These are phyloP conservation scores for Pogonophryne albipinna DNA, from an alignment of 2,797 vertebrate species.

Conservation along the genomic window DNA sequence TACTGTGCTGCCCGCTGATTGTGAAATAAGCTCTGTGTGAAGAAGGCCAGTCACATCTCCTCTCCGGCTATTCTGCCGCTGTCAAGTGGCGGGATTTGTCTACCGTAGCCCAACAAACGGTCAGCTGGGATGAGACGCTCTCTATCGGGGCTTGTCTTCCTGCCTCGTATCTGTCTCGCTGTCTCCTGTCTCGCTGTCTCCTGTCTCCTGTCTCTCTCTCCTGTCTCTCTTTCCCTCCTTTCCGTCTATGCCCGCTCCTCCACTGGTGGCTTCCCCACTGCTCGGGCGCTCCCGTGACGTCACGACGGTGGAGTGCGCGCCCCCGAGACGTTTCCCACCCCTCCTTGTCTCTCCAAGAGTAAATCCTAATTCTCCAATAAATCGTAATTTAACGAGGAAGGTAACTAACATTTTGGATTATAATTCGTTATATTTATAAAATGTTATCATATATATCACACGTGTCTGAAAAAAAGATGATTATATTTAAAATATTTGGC, in stretches of 20 bases:
- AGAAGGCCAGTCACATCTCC: conserved; percentile 49
- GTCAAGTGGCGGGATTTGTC: conserved; percentile 31
- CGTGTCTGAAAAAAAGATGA: too few relatives aligned
- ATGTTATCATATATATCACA: too few relatives aligned
- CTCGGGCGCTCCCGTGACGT: conserved; percentile 77
- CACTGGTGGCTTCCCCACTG: conserved; percentile 72
- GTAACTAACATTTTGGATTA: background rate
- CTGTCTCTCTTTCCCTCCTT: conserved; percentile 52
- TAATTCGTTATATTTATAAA: background rate
- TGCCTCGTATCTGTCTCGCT: background rate
- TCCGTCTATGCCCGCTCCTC: conserved; percentile 63
- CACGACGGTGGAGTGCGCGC: conserved; percentile 63
- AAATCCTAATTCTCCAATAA: background rate
- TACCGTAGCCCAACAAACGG: conserved; percentile 10
- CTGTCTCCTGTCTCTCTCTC: conserved; percentile 2
- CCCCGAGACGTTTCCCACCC: conserved; percentile 38
- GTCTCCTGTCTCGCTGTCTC: background rate
- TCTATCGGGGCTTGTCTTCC: conserved; percentile 8
- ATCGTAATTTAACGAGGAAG: background rate
- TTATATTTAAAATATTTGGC: too few relatives aligned
- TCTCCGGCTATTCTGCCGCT: conserved; percentile 32
- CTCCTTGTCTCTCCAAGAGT: too few relatives aligned
- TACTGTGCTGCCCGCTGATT: conserved; percentile 45
- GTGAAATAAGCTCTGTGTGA: conserved; percentile 51
- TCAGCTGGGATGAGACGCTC: conserved; percentile 33